Evolutionary conservation across 1,140 invertebrate species (phyloP).

Genomic region (Luehdorfia chinensis): DNA sequence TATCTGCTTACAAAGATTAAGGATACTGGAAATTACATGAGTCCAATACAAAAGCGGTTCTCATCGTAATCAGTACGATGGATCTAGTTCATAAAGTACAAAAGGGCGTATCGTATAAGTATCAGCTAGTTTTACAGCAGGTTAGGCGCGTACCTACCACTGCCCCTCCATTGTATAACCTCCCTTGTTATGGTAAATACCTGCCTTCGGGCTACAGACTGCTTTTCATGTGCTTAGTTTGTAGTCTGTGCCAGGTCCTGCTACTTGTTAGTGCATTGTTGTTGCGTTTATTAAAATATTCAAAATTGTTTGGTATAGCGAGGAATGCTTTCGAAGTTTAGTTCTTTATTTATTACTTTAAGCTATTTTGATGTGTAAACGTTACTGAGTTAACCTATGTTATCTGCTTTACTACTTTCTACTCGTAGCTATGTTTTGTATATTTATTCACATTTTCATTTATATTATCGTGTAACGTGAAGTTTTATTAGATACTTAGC

Average conservation of each 20-base stretch:
- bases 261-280: conserved; percentile 7
- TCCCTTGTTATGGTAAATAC: conserved; percentile 60
- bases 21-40: not conserved
- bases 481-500: too few relatives aligned
- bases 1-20: too few relatives aligned
- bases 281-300: not conserved
- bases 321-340: too few relatives aligned
- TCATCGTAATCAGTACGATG: conserved; percentile 7
- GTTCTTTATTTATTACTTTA: too few relatives aligned
- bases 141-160: conserved; percentile 36
- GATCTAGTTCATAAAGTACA: conserved; percentile 25
- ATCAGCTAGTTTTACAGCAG: conserved; percentile 40
- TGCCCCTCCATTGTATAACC: conserved; percentile 33
- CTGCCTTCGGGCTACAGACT: conserved; percentile 27
- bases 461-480: too few relatives aligned
- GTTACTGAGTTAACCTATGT: too few relatives aligned
- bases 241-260: conserved; percentile 2
- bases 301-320: too few relatives aligned
- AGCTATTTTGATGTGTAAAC: too few relatives aligned
- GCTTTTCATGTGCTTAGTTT: conserved; percentile 22
- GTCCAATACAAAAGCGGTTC: not conserved
- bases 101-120: conserved; percentile 21
- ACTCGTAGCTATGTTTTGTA: too few relatives aligned
- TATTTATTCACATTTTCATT: too few relatives aligned
- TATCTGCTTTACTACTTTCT: too few relatives aligned